Evolutionary conservation across 2,888 invertebrate species (phyloP).

Genomic region (Leptarthrus brevirostris): DNA sequence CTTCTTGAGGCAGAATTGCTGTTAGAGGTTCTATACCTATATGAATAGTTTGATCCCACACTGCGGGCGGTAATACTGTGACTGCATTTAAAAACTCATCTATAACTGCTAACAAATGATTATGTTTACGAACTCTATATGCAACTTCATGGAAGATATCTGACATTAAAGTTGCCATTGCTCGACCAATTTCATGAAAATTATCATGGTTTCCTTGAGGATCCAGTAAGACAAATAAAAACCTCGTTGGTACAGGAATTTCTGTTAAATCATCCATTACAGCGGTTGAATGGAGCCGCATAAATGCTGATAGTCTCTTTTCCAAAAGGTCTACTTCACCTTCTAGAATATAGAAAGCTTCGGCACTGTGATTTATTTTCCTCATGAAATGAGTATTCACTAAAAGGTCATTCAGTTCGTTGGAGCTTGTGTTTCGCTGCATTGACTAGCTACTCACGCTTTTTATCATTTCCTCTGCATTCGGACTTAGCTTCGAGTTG

Average conservation of each 20-base stretch:
- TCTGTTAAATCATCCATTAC: constrained; percentile 96
- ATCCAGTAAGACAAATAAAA: constrained; percentile 92
- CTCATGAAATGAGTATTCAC: constrained; percentile 93
- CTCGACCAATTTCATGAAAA: constrained; percentile 96
- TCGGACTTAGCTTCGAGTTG: constrained; percentile 59
- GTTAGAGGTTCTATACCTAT: constrained; percentile 95
- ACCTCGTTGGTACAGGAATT: constrained; percentile 92
- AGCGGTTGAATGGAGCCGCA: constrained; percentile 87
- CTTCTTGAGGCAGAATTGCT: constrained; percentile 89
- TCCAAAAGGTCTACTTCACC: constrained; percentile 97
- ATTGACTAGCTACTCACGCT: constrained; percentile 87
- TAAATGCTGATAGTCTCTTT: constrained; percentile 91
- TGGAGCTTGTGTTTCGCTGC: constrained; percentile 80
- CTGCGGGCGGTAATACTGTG: constrained; percentile 95
- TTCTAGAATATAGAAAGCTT: constrained; percentile 96
- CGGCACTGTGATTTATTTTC: constrained; percentile 96
- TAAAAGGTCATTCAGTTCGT: constrained; percentile 75
- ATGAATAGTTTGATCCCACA: constrained; percentile 96
- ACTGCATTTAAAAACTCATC: constrained; percentile 97
- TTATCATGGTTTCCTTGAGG: constrained; percentile 80
- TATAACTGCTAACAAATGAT: constrained; percentile 92
- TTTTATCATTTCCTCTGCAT: constrained; percentile 75
- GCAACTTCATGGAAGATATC: constrained; percentile 99
- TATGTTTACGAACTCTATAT: constrained; percentile 87
- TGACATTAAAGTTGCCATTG: constrained; percentile 97